Percentiles rank a stretch among this genome's conserved stretches.
Conservation (phyloP, 2,797 vertebrate species). For the Fistularia tabacaria region DNA sequence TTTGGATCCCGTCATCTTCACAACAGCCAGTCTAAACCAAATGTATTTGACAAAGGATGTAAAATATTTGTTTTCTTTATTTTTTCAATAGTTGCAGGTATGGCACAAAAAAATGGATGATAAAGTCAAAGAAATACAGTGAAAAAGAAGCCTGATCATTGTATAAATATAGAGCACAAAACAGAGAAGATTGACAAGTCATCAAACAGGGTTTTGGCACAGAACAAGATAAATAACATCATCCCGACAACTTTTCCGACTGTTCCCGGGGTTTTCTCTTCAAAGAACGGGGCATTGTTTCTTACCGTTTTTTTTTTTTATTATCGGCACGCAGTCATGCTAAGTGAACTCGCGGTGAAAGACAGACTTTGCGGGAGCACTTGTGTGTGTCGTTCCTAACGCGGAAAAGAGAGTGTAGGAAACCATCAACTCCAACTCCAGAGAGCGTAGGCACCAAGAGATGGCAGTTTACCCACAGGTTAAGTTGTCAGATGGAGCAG, state of each 20-base stretch:
- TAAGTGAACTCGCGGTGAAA: too few species aligned
- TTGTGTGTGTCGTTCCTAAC: too few species aligned
- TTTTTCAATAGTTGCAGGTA: conserved; percentile 79
- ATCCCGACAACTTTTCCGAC: too few species aligned
- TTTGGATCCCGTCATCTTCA: neutral
- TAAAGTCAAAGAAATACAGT: conserved; percentile 75
- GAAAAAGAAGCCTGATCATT: conserved; percentile 69
- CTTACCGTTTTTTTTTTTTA: too few species aligned
- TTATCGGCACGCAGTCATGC: too few species aligned
- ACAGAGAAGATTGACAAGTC: conserved; percentile 73
- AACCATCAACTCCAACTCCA: conserved; percentile 20
- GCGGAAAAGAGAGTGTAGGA: neutral
- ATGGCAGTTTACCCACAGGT: conserved; percentile 34
- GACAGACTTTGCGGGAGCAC: too few species aligned
- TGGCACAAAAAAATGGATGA: conserved; percentile 74
- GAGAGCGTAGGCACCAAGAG: conserved; percentile 26
- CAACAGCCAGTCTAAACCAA: conserved; percentile 12
- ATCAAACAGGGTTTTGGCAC: conserved; percentile 60
- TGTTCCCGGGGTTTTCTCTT: too few species aligned
- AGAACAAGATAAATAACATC: conserved; percentile 62
- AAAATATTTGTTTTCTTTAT: conserved; percentile 79
- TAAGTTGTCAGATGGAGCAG: conserved; percentile 41
- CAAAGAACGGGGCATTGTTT: too few species aligned
- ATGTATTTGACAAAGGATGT: conserved; percentile 34
- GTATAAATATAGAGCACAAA: conserved; percentile 74